Evolutionary conservation across 2,797 vertebrate species (phyloP).

Genomic region (Arnoldichthys spilopterus): DNA sequence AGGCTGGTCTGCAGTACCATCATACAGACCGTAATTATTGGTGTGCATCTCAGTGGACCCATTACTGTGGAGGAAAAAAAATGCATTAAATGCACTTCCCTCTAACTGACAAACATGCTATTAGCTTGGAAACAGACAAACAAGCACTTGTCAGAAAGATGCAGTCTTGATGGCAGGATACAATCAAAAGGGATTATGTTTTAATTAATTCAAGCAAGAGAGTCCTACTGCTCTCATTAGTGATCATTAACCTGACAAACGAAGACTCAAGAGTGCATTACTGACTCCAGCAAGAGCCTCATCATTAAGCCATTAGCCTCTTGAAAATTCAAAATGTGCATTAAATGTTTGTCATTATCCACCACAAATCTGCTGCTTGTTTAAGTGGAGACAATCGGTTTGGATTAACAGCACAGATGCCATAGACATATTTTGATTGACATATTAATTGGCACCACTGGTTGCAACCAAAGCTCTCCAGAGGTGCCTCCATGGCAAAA

Average conservation of each 20-base stretch:
- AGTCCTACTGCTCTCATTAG: constrained; percentile 52
- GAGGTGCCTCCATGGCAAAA: neutral
- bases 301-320: constrained; percentile 50
- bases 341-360: constrained; percentile 41
- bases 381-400: constrained; percentile 11
- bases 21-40: constrained; percentile 54
- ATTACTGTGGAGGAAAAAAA: constrained; percentile 44
- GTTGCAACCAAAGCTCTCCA: neutral
- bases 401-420: neutral
- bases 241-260: constrained; percentile 63
- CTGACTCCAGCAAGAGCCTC: constrained; percentile 47
- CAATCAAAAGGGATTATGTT: constrained; percentile 63
- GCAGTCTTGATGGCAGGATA: constrained; percentile 58
- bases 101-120: constrained; percentile 53
- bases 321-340: constrained; percentile 44
- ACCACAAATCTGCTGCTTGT: constrained; percentile 5
- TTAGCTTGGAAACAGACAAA: constrained; percentile 60
- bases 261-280: constrained; percentile 37
- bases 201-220: constrained; percentile 62
- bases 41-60: constrained; percentile 46
- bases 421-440: neutral
- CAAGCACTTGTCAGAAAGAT: constrained; percentile 56
- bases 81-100: constrained; percentile 32
- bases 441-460: neutral
- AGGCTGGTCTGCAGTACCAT: neutral